Base-by-base conservation (phyloP, 2,113 vertebrate species). In the Tragelaphus imberbis region DNA sequence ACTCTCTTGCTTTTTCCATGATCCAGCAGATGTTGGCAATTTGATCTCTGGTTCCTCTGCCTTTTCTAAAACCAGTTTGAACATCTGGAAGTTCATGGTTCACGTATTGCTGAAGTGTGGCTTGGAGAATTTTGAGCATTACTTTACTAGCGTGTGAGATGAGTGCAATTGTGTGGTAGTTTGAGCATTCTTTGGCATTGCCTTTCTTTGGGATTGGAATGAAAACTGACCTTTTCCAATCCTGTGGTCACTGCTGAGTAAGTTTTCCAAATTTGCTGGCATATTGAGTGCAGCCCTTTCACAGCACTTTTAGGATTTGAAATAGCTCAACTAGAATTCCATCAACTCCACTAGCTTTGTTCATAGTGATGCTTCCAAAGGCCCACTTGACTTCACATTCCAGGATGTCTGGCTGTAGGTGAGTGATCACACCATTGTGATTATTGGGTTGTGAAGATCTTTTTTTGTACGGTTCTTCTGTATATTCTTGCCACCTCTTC, bases 71-170 rank as follows among this genome's bases (percentile, higher is more conserved):
- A 4, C 16, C 63, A 17, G 7, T 33, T 68, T 68, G 16, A 68
- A 68, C 63, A 68, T 68, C 63, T n/a, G 63, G 16, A n/a, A 68
- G 33, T 68, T 65, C 65, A n/a, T 2, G 3, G 33, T 68, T n/a
- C 33, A 10, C 8, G 0, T n/a, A 68, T 19, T 68, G 33, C 33
- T 68, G 33, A 19, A 68, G 16, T 8, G 0, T n/a, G 16, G 16
- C 65, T 68, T n/a, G 33, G 65, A 68, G 33, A 68, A 68, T 68
- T 68, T 68, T n/a, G 65, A 68, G 65, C 16, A 68, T 68, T n/a
- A 68, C 65, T 68, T 68, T n/a, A 5, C 63, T 68, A n/a, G 63
- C 3, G 1, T n/a, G 33, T 68, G 1, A 68, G 65, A n/a, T 68
- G 65, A n/a, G 33, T n/a, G 65, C 65, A 68, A n/a, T 5, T 68